Base-by-base conservation (phyloP, 2,888 invertebrate species). In the Chironomus riparius region DNA sequence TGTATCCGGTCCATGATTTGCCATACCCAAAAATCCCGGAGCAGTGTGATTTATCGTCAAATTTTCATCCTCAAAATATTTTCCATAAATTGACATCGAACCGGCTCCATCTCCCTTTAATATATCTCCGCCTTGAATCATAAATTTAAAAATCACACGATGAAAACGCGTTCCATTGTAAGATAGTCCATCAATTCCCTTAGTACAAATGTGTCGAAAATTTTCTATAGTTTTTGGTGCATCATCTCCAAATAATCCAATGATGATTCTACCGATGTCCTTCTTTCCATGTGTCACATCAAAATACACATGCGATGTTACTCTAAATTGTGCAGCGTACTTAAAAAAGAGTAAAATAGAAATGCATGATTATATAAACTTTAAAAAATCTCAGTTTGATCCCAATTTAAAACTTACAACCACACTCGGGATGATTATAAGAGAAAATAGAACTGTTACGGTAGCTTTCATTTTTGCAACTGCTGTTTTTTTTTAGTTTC, bases 51-150 rank as follows among this genome's bases (percentile, higher is more conserved):
- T 89, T 4, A 95, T 87, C 38, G 87, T 87, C 79, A 96, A 89
- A 81, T 91, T 94, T 83, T 97, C 97, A 83, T 97, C 96, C 18
- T 90, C 88, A 82, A 96, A 97, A 78, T 88, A 88, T 78, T 90
- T 88, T 0, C 95, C 96, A 82, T 92, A 95, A 79, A 95, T 93
- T 81, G 94, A 95, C 47, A 91, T 88, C 0, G 92, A 90, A 1
- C 97, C 97, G 2, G 88, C 87, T 0, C 97, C 97, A 84, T 97
- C 91, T 72, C 90, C 88, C 73, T 89, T 88, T 2, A 92, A 86
- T 74, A 96, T 89, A 83, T 97, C 96, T 48, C 95, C 95, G 77
- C 94, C 96, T 88, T 97, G 96, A 80, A 97, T 90, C 90, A 97
- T 93, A 83, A 97, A 96, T 79, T 93, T 89, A 82, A 91, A 90